phyloP scores from a whole-genome alignment of 2,113 vertebrate species.

The Anolis carolinensis region DNA sequence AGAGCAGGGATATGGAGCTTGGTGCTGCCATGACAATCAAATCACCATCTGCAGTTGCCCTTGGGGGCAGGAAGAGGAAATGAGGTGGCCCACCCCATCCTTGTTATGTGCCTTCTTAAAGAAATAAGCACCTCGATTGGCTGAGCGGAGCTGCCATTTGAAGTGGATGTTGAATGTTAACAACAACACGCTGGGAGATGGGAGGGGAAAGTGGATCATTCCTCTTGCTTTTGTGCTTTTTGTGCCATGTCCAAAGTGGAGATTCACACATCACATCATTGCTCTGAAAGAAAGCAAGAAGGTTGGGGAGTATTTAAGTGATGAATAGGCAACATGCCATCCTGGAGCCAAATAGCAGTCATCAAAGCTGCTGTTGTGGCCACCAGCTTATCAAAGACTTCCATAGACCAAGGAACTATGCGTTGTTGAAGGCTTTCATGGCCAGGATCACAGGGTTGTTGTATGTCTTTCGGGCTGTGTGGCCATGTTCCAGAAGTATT shows the following conservation, averaged over 20 bases:
- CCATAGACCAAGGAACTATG: too few species aligned
- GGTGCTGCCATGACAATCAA: conserved; percentile 4
- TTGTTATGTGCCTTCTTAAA: background rate
- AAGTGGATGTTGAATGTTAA: background rate
- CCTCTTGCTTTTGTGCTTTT: background rate
- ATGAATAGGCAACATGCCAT: too few species aligned
- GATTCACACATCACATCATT: background rate
- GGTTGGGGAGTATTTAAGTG: too few species aligned
- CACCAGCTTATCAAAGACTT: too few species aligned
- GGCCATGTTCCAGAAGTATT: too few species aligned
- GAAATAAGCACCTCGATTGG: background rate
- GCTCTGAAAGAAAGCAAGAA: background rate
- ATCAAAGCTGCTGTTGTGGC: too few species aligned
- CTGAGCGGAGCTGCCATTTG: background rate
- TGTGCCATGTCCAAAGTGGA: background rate
- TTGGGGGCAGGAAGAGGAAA: background rate
- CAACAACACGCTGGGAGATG: too few species aligned
- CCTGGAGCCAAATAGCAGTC: too few species aligned
- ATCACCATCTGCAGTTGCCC: background rate
- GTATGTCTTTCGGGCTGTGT: too few species aligned
- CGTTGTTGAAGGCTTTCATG: too few species aligned
- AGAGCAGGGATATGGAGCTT: conserved; percentile 1
- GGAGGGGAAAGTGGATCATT: background rate
- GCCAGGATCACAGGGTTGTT: too few species aligned
- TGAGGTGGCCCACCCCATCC: background rate